Evolutionary conservation across 2,797 vertebrate genomes (phyloP).

Genomic region (Xyrichtys novacula): DNA sequence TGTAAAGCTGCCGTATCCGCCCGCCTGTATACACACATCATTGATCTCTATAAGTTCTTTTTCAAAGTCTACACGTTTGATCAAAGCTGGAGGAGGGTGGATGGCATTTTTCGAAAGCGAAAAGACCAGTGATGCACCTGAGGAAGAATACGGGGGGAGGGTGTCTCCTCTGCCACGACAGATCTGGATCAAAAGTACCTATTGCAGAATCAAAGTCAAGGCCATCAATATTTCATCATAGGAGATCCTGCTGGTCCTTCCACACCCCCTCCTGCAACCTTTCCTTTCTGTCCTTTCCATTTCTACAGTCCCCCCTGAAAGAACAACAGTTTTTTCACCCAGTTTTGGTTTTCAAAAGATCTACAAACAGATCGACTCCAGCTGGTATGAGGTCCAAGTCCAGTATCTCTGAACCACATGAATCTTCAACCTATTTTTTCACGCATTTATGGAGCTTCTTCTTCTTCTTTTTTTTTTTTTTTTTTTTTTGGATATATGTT

Average conservation of each 20-base stretch:
- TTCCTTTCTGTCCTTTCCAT: slow-evolving; percentile 31
- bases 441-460: no score
- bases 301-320: slow-evolving; percentile 1
- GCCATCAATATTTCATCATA: slow-evolving; percentile 79
- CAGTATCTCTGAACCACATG: no score
- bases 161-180: slow-evolving; percentile 58
- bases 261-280: slow-evolving; percentile 41
- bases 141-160: slow-evolving; percentile 39
- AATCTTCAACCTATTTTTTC: no score
- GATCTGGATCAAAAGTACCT: slow-evolving; percentile 80
- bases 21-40: slow-evolving; percentile 52
- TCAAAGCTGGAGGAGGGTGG: slow-evolving; percentile 66
- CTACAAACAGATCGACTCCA: no score
- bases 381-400: no score
- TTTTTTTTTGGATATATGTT: no score
- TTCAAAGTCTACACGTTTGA: slow-evolving; percentile 71
- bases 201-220: slow-evolving; percentile 79
- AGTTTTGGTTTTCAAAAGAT: neutral
- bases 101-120: slow-evolving; percentile 65
- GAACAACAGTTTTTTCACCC: neutral
- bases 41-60: slow-evolving; percentile 68
- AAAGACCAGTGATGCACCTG: slow-evolving; percentile 58
- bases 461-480: no score
- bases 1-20: slow-evolving; percentile 42
- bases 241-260: slow-evolving; percentile 52